A percentile compares a stretch with the other conserved stretches of the same genome.
Evolutionary conservation across 2,797 vertebrate genomes (phyloP).

Genomic region (Prionace glauca): DNA sequence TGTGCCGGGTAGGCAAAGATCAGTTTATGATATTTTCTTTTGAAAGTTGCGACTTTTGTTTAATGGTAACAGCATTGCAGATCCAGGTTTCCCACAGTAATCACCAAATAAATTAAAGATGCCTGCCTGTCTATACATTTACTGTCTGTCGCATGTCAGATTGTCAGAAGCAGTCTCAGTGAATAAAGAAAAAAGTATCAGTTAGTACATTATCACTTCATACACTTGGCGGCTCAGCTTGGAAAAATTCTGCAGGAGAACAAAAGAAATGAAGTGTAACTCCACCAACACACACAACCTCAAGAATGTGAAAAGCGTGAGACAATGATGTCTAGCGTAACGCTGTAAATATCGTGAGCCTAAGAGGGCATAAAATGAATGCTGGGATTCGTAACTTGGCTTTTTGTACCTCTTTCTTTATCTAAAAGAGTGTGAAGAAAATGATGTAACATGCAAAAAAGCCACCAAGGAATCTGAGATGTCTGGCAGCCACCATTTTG

Average conservation of each 20-base stretch:
- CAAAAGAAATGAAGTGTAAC: background rate
- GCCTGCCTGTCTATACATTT: background rate
- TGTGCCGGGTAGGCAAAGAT: background rate
- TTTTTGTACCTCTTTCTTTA: background rate
- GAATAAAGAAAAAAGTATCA: background rate
- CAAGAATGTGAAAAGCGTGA: background rate
- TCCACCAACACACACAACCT: background rate
- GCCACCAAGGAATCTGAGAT: background rate
- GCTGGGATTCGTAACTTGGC: background rate
- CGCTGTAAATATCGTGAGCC: background rate
- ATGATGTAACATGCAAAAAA: background rate
- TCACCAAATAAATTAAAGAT: background rate
- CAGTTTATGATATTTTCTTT: background rate
- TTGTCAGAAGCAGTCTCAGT: background rate
- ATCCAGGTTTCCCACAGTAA: too few relatives aligned
- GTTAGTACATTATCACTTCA: background rate
- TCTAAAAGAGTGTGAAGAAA: background rate
- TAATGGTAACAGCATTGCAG: background rate
- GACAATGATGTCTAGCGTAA: background rate
- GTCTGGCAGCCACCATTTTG: background rate
- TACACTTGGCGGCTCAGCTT: too few relatives aligned
- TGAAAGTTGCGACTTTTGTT: background rate
- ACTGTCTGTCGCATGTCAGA: background rate
- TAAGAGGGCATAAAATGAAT: background rate
- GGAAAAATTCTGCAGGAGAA: background rate